Percentiles rank a stretch among this genome's conserved stretches.
These are phyloP conservation scores for Harpagifer antarcticus DNA, from an alignment of 2,797 vertebrate genomes.

Conservation along the genomic window DNA sequence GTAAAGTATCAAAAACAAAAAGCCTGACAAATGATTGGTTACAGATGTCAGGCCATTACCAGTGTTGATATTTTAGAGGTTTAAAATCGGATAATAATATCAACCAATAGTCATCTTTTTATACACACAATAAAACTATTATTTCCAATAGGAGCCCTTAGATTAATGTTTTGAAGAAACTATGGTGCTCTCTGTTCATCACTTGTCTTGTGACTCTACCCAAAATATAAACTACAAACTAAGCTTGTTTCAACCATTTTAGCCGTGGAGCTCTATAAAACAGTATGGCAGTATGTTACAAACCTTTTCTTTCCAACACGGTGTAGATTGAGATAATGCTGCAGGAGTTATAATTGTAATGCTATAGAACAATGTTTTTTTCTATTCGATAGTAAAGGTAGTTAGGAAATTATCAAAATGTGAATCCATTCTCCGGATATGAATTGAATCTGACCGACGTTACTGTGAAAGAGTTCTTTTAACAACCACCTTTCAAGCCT, in stretches of 20 bases:
- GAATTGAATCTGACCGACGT: constrained; percentile 9
- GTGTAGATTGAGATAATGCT: too few species aligned
- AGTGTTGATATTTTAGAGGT: not conserved
- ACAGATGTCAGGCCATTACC: not conserved
- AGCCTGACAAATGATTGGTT: not conserved
- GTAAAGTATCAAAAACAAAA: not conserved
- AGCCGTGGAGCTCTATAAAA: too few species aligned
- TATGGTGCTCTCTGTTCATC: constrained; percentile 1
- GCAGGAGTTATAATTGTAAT: too few species aligned
- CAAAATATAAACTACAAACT: too few species aligned
- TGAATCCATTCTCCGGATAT: constrained; percentile 6
- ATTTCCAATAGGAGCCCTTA: not conserved
- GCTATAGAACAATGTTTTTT: too few species aligned
- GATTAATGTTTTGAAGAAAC: not conserved
- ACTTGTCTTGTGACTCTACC: too few species aligned
- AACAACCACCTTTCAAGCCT: constrained; percentile 21
- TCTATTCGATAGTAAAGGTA: too few species aligned
- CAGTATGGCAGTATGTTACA: too few species aligned
- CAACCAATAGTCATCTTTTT: not conserved
- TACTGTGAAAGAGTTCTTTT: not conserved
- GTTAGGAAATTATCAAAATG: not conserved
- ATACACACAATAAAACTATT: not conserved
- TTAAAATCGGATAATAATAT: not conserved
- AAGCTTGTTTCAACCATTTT: too few species aligned
- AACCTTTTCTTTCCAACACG: too few species aligned